These are phyloP conservation scores for Paguma larvata DNA, from an alignment of 2,797 vertebrate species.

Conservation along the genomic window DNA sequence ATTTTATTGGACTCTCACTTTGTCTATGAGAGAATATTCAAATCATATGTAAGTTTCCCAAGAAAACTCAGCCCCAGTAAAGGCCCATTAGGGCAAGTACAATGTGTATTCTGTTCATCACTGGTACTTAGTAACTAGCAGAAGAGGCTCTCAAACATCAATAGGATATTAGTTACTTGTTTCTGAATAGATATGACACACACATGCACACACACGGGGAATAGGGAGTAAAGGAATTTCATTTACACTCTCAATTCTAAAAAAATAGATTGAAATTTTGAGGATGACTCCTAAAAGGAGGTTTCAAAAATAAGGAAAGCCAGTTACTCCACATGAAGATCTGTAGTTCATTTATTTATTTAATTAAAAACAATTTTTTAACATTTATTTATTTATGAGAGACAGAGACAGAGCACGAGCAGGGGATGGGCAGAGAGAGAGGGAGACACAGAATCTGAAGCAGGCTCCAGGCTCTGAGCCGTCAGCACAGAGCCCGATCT, in stretches of 20 bases:
- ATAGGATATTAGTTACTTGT: not conserved
- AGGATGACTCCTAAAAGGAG: not conserved
- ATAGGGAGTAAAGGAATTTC: not conserved
- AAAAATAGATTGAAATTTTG: constrained; percentile 28
- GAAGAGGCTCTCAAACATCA: not conserved
- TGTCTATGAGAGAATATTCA: constrained; percentile 43
- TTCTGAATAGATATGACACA: constrained; percentile 44
- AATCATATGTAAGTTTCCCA: constrained; percentile 37
- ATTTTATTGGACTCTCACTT: constrained; percentile 25
- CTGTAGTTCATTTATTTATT: not conserved
- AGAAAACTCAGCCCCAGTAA: constrained; percentile 20
- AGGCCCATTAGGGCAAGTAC: not conserved
- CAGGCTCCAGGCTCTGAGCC: no score
- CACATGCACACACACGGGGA: not conserved
- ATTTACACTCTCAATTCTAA: constrained; percentile 44
- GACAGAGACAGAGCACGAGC: no score
- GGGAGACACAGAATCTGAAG: no score
- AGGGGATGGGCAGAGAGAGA: no score
- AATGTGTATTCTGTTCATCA: constrained; percentile 9
- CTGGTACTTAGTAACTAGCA: not conserved
- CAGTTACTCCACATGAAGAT: not conserved
- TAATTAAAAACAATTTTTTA: no score
- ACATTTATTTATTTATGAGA: no score
- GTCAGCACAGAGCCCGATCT: no score
- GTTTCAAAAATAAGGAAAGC: constrained; percentile 26